Percentiles rank a stretch among this genome's conserved stretches.
phyloP scores from a whole-genome alignment of 2,888 invertebrate species.

The Orthosia gothica region DNA sequence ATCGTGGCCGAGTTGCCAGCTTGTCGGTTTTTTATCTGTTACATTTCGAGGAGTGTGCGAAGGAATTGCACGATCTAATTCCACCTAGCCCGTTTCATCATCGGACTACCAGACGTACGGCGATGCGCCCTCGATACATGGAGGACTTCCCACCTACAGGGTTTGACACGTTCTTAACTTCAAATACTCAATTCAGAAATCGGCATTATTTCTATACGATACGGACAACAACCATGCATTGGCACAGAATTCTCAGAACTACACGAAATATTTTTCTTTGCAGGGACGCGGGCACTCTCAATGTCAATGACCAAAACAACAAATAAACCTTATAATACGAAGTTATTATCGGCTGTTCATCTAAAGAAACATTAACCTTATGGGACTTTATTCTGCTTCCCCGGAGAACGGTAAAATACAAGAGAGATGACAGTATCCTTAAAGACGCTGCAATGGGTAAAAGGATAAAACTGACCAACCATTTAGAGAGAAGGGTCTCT shows the following conservation, averaged over 20 bases:
- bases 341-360: slow-evolving; percentile 18
- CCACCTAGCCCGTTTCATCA: too few species aligned
- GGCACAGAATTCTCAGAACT: not conserved
- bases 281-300: too few species aligned
- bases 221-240: not conserved
- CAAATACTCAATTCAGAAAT: too few species aligned
- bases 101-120: too few species aligned
- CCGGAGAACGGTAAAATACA: slow-evolving; percentile 24
- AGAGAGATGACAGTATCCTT: slow-evolving; percentile 23
- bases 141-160: too few species aligned
- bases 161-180: too few species aligned
- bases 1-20: too few species aligned
- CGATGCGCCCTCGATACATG: too few species aligned
- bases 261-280: not conserved
- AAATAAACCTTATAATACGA: slow-evolving; percentile 20
- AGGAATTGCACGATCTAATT: too few species aligned
- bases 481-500: slow-evolving; percentile 17
- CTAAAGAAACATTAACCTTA: slow-evolving; percentile 25
- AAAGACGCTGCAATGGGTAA: not conserved
- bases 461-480: slow-evolving; percentile 31
- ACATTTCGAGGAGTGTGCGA: not conserved
- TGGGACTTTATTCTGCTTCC: slow-evolving; percentile 14
- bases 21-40: not conserved
- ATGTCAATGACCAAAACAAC: slow-evolving; percentile 5
- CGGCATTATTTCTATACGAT: too few species aligned